Percentiles rank a stretch among this genome's conserved stretches.
phyloP scores from a whole-genome alignment of 2,113 vertebrate genomes.

The Lethenteron reissneri region DNA sequence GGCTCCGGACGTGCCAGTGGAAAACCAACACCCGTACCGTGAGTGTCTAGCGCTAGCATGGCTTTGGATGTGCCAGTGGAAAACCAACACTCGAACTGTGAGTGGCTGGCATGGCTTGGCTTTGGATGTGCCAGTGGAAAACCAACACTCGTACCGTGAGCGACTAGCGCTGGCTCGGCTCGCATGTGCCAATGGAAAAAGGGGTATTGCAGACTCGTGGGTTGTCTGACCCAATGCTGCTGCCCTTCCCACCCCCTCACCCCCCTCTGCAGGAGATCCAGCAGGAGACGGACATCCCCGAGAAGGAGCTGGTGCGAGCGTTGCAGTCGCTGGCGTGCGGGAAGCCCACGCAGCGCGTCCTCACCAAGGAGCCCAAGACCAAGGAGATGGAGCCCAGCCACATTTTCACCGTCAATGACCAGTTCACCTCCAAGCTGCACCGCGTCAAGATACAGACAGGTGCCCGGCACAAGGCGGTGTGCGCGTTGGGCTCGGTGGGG shows the following conservation, averaged over 20 bases:
- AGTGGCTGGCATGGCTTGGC: too few species aligned
- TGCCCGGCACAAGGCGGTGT: slow-evolving; percentile 14
- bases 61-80: too few species aligned
- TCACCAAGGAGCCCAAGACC: slow-evolving; percentile 86
- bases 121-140: too few species aligned
- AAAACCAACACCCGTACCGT: too few species aligned
- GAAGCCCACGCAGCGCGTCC: slow-evolving; percentile 78
- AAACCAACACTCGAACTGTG: too few species aligned
- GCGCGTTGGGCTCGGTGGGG: too few species aligned
- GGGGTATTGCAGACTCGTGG: neutral
- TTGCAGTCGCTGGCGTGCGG: slow-evolving; percentile 85
- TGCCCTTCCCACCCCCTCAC: slow-evolving; percentile 4
- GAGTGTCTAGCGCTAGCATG: too few species aligned
- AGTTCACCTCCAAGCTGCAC: slow-evolving; percentile 93
- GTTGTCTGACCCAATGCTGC: neutral
- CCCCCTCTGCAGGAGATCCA: slow-evolving; percentile 59
- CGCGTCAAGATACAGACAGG: slow-evolving; percentile 98
- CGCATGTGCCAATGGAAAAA: neutral
- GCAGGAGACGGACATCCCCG: slow-evolving; percentile 84
- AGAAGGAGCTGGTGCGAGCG: slow-evolving; percentile 74
- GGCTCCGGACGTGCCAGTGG: too few species aligned
- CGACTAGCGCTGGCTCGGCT: too few species aligned
- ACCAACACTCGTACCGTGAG: too few species aligned
- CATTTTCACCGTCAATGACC: slow-evolving; percentile 91
- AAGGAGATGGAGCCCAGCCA: slow-evolving; percentile 94